Base-by-base conservation (phyloP, 2,113 vertebrate genomes). In the Choloepus hoffmanni region DNA sequence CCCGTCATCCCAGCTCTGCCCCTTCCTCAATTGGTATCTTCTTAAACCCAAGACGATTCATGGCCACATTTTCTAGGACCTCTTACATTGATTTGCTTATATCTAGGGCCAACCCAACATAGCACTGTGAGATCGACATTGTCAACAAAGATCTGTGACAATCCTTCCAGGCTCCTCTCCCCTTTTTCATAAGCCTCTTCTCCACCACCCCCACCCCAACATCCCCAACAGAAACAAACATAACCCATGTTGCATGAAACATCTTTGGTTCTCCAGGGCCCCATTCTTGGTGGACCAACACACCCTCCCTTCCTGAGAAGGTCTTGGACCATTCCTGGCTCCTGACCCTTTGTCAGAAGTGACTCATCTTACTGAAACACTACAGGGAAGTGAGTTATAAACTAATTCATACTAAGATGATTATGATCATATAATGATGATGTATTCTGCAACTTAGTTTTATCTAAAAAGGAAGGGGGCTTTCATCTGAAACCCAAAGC, bases 211-310 rank as follows among this genome's bases (percentile, higher is more conserved):
- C 26, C 63, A 73, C 4, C 28, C 30, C 53, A 16, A 10, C 53
- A 55, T 55, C 15, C 53, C 0, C 1, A 4, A 40, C 7, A 45
- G 30, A 60, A 50, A 53, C 28, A 68, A 79, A 73, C 4, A 55
- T 8, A 45, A 26, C 36, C 4, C 23, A 7, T 21, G 10, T 4
- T 62, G 2, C 33, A 30, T 4, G 0, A 7, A 40, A 11, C 26
- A 45, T 21, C 60, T 30, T 53, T 78, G 48, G 48, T 36, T 82
- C 48, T 74, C 40, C 21, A 78, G 70, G 24, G 1, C 16, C 4
- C 6, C 7, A 5, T 30, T 5, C 33, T 15, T 79, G 36, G 11
- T 4, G 30, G 4, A 15, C 26, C 0, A 12, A 13, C 3, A 48
- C 7, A 16, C 11, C 2, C 19, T 50, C 28, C 55, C 55, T 58